A percentile compares a stretch with the other conserved stretches of the same genome.
These are phyloP conservation scores for Ascidia mentula DNA, from an alignment of 23 tunicate genomes.

Conservation along the genomic window DNA sequence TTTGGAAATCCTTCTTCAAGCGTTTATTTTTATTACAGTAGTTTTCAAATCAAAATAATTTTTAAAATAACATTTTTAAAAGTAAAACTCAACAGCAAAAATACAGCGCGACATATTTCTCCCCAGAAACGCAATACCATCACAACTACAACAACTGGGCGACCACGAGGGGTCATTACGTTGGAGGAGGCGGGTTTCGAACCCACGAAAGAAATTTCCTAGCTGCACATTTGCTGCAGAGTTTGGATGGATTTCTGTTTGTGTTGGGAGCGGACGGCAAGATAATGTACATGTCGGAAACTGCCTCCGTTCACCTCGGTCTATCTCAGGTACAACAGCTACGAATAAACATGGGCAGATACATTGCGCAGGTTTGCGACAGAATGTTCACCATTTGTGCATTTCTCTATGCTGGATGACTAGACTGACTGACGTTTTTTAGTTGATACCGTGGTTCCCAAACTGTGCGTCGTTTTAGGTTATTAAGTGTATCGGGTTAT, in stretches of 20 bases:
- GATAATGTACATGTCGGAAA: constrained; percentile 91
- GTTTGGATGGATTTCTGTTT: constrained; percentile 87
- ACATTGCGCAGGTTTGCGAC: too few relatives aligned
- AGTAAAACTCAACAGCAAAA: not conserved
- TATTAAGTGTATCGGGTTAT: too few relatives aligned
- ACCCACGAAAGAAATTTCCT: constrained; percentile 42
- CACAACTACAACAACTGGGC: constrained; percentile 23
- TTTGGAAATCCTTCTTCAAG: too few relatives aligned
- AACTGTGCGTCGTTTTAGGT: not conserved
- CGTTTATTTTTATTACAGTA: too few relatives aligned
- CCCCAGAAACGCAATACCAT: not conserved
- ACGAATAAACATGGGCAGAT: too few relatives aligned
- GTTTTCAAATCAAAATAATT: not conserved
- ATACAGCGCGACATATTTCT: too few relatives aligned
- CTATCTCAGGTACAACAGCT: constrained; percentile 95
- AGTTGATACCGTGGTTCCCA: not conserved
- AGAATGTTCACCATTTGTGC: too few relatives aligned
- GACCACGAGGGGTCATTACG: not conserved
- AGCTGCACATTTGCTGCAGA: constrained; percentile 73
- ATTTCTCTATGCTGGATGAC: too few relatives aligned
- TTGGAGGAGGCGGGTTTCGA: constrained; percentile 20
- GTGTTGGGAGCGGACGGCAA: constrained; percentile 86
- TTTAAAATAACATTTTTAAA: not conserved
- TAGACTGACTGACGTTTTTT: too few relatives aligned
- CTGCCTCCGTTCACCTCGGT: constrained; percentile 78